These are phyloP conservation scores for Meriones psammophilus DNA, from an alignment of 2,797 vertebrate genomes.

Conservation along the genomic window DNA sequence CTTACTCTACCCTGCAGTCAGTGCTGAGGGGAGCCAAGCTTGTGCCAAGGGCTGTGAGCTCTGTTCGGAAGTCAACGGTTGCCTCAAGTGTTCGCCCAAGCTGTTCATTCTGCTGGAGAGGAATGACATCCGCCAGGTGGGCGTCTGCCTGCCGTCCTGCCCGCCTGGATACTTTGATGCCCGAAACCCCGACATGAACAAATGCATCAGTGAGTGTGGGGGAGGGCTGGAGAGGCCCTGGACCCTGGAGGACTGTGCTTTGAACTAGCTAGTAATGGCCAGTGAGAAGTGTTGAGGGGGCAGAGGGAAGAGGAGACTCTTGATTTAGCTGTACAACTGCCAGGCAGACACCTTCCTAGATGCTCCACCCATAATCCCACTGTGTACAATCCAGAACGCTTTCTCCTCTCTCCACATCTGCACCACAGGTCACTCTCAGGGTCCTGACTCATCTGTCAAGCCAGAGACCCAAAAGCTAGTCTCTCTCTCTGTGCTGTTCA, in stretches of 20 bases:
- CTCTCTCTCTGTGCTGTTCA: neutral
- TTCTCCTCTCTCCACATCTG: neutral
- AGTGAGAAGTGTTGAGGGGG: neutral
- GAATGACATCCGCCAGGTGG: constrained; percentile 97
- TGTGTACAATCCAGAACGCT: neutral
- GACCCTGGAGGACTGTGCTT: neutral
- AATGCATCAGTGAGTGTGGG: constrained; percentile 95
- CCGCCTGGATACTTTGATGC: constrained; percentile 97
- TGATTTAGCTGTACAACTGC: neutral
- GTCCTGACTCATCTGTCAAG: neutral
- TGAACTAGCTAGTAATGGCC: neutral
- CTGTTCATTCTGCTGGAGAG: constrained; percentile 99
- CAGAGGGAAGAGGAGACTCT: neutral
- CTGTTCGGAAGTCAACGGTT: constrained; percentile 98
- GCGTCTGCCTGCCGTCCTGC: constrained; percentile 97
- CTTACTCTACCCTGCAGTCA: constrained; percentile 89
- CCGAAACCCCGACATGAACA: constrained; percentile 98
- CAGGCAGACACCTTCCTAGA: neutral
- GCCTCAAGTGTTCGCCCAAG: constrained; percentile 97
- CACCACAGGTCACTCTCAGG: neutral
- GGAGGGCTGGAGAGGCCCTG: neutral
- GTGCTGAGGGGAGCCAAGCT: constrained; percentile 93
- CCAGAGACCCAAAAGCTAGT: neutral
- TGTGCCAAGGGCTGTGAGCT: constrained; percentile 97
- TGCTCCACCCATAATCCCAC: neutral